Conservation (phyloP, 2,113 vertebrate genomes). For the Gopherus evgoodei region DNA sequence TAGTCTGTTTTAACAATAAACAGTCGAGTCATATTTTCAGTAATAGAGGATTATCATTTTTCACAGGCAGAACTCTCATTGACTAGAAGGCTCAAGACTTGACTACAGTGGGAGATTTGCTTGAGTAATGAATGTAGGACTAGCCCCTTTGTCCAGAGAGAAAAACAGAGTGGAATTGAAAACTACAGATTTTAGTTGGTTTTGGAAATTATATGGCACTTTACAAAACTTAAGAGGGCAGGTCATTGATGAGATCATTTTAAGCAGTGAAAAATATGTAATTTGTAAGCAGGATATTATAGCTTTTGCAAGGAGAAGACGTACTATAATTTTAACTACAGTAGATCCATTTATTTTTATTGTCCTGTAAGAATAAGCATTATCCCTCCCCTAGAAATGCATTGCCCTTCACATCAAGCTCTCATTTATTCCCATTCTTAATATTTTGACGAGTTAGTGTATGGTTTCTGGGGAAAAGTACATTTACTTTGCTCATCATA, state of each 20-base stretch:
- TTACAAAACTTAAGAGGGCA: not conserved
- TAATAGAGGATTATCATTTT: not conserved
- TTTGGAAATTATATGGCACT: not conserved
- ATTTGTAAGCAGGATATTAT: not conserved
- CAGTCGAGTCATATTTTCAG: not conserved
- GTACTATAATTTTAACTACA: not conserved
- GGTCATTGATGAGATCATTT: fast-evolving
- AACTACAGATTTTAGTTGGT: not conserved
- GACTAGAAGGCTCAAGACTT: not conserved
- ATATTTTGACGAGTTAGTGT: not conserved
- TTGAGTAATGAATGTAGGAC: not conserved
- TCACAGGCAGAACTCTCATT: not conserved
- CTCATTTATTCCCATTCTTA: not conserved
- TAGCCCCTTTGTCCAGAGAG: not conserved
- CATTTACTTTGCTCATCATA: not conserved
- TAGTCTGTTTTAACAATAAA: not conserved
- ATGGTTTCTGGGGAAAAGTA: not conserved
- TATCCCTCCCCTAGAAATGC: not conserved
- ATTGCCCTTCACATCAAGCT: not conserved
- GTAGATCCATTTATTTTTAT: not conserved
- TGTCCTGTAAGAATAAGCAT: not conserved
- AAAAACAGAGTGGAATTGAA: not conserved
- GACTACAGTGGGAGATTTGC: not conserved
- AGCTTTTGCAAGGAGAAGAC: not conserved
- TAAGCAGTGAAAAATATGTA: not conserved